Base-by-base conservation (phyloP, 2,888 invertebrate species). In the Clitarchus hookeri region DNA sequence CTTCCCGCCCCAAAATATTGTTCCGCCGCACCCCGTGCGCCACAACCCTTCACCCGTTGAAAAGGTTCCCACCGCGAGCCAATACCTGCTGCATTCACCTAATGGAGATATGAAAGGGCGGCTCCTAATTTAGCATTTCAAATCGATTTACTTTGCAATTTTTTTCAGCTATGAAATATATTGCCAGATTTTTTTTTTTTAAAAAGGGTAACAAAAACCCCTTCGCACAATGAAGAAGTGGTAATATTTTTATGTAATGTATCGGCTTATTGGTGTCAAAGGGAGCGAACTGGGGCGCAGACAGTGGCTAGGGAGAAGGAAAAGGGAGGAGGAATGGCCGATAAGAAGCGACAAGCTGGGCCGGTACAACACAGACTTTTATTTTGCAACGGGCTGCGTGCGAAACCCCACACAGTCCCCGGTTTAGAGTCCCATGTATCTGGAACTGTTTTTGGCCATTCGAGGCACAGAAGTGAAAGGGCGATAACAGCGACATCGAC, bases 71-170 rank as follows among this genome's bases (percentile, higher is more conserved):
- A 27, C 25, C 23, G 25, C 44, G 0, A 11, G 13, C 27, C 44
- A 16, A 36, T 44, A 44, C 27, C 82, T 44, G 27, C 19, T 27
- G 44, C 82, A 27, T 27, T 23, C 82, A 25, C 36, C 82, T 82
- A 36, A 82, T 82, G 82, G 82, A 82, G 82, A 82, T 36, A n/a
- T 82, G 44, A 82, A 82, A 36, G 44, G 27, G 82, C 44, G 27
- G 36, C 6, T 44, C 82, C 82, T 82, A 82, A 82, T 82, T 82
- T 82, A 82, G 36, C 82, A 82, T 82, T 82, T 82, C 82, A 82
- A 82, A 82, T 44, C 27, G 36, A 82, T 82, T 82, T 44, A 26
- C 82, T 36, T 65, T 65, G 65, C 65, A 65, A 65, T 65, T 65
- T 65, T 65, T 65, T 65, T n/a, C n/a, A 23, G n/a, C n/a, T 65